Evolutionary conservation across 2,797 vertebrate species (phyloP).

Genomic region (Psittacula echo): DNA sequence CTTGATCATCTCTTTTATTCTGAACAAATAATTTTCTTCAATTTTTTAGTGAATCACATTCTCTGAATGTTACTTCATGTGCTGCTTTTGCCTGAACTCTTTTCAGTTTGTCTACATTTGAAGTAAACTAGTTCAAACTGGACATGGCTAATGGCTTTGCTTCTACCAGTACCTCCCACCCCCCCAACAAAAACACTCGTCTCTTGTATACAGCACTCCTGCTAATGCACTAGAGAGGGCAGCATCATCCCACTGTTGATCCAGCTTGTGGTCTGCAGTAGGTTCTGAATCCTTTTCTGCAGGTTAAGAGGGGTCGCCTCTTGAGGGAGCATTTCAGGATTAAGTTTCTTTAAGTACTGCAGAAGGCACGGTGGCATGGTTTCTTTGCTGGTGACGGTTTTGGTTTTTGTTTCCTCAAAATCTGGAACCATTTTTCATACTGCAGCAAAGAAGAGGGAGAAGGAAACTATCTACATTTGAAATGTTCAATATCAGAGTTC

Average conservation of each 20-base stretch:
- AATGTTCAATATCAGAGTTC: neutral
- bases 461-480: neutral
- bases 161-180: neutral
- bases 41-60: neutral
- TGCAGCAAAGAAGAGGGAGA: neutral
- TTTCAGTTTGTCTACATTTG: neutral
- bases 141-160: neutral
- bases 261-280: neutral
- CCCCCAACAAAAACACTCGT: rapidly evolving
- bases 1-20: neutral
- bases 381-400: neutral
- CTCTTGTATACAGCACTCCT: neutral
- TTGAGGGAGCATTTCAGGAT: neutral
- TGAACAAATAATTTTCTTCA: neutral
- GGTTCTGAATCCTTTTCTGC: neutral
- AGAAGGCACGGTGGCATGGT: neutral
- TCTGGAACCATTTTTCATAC: neutral
- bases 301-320: neutral
- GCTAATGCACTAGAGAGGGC: constrained; percentile 32
- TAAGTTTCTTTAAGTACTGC: neutral
- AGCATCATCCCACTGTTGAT: neutral
- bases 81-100: neutral
- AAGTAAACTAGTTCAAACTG: neutral
- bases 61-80: neutral
- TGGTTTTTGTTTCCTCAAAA: neutral